These are phyloP conservation scores for Bolborhynchus lineola DNA, from an alignment of 2,113 vertebrate genomes.

Conservation along the genomic window DNA sequence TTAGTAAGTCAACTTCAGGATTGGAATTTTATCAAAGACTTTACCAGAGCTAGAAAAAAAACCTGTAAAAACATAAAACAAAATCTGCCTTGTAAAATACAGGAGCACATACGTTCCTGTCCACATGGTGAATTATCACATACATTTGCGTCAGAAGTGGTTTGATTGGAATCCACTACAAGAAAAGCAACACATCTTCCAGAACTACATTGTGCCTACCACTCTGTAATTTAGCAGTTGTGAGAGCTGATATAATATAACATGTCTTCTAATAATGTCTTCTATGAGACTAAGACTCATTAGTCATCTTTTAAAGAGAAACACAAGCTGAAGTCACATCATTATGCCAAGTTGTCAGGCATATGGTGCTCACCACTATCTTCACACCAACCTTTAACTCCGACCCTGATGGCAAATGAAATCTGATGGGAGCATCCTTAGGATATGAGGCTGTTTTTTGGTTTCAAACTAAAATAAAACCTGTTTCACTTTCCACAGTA, in stretches of 20 bases:
- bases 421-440: not conserved
- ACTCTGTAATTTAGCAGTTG: constrained; percentile 39
- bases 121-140: constrained; percentile 6
- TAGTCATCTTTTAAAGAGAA: constrained; percentile 60
- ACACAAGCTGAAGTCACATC: constrained; percentile 32
- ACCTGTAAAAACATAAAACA: not conserved
- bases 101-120: constrained; percentile 10
- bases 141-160: constrained; percentile 54
- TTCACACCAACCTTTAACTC: not conserved
- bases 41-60: constrained; percentile 14
- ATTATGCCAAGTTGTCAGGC: not conserved
- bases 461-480: not conserved
- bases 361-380: not conserved
- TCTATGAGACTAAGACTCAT: constrained; percentile 40
- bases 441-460: not conserved
- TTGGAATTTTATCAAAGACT: constrained; percentile 65
- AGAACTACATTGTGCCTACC: constrained; percentile 3
- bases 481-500: not conserved
- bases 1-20: constrained; percentile 72
- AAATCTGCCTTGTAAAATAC: constrained; percentile 36
- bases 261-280: constrained; percentile 62
- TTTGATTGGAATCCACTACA: constrained; percentile 46
- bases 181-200: not conserved
- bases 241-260: constrained; percentile 57
- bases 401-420: not conserved